These are phyloP conservation scores for Cepaea hortensis DNA, from an alignment of 2,888 invertebrate species.

Conservation along the genomic window DNA sequence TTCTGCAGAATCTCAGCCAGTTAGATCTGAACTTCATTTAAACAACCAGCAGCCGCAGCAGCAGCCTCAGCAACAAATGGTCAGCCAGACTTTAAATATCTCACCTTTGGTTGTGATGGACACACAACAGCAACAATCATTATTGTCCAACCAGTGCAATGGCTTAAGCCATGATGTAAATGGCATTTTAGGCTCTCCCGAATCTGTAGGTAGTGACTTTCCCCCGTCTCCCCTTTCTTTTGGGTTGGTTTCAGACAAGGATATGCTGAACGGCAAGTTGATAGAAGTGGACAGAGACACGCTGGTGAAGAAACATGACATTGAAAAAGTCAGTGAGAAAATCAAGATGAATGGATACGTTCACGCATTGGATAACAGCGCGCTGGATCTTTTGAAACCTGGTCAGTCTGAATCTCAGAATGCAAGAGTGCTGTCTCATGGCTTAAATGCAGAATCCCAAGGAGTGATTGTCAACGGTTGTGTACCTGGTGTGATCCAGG, in stretches of 20 bases:
- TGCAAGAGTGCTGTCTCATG: not conserved
- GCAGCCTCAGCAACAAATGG: constrained; percentile 47
- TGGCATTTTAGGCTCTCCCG: constrained; percentile 50
- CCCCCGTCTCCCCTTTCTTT: constrained; percentile 50
- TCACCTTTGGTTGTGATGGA: constrained; percentile 39
- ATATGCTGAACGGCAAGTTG: constrained; percentile 43
- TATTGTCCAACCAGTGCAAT: constrained; percentile 46
- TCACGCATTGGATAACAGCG: constrained; percentile 38
- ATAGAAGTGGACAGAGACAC: constrained; percentile 19
- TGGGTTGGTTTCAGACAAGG: constrained; percentile 31
- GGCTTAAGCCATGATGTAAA: constrained; percentile 47
- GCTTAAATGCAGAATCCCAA: constrained; percentile 13
- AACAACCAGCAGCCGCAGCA: constrained; percentile 23
- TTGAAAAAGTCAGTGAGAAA: constrained; percentile 46
- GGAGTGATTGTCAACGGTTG: constrained; percentile 40
- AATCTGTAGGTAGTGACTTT: constrained; percentile 49
- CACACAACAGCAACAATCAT: constrained; percentile 7
- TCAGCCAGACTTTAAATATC: constrained; percentile 17
- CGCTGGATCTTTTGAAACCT: not conserved
- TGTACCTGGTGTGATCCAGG: constrained; percentile 26
- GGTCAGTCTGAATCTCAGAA: constrained; percentile 20
- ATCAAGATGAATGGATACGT: constrained; percentile 49
- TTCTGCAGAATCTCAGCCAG: constrained; percentile 34
- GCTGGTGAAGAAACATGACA: constrained; percentile 10
- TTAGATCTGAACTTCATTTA: constrained; percentile 37